Base-by-base conservation (phyloP, 2,888 invertebrate genomes). In the Acanthosepion lycidas region DNA sequence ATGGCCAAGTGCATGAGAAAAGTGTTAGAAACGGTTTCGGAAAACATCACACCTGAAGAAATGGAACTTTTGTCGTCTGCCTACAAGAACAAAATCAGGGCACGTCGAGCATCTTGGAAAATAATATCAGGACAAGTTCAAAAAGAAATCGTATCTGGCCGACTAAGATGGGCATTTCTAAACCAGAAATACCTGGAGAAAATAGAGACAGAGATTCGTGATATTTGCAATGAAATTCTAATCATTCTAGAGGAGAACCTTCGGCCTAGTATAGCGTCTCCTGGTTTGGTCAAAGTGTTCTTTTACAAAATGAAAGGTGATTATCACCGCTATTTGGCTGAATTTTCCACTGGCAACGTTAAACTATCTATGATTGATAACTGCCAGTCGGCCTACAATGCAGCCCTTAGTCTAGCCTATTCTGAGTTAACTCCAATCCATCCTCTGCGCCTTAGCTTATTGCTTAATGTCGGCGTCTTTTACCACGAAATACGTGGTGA, bases 261-360 rank as follows among this genome's bases (percentile, higher is more conserved):
- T 51, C 48, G 51, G 0, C 92, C 92, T 6, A 9, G 92, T 23
- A 33, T 28, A 49, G n/a, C 49, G 26, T 48, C 51, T 8, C 51
- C 51, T 12, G 92, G 48, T 92, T 9, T 51, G 8, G 18, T 6
- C 8, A 51, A 51, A 49, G 92, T 92, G 6, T 92, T 48, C 28
- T 92, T 49, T 26, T 92, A 92, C 92, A 92, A 92, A 23, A 92
- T 92, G 92, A 92, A 92, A 92, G 92, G 92, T 18, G 92, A 92
- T 20, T 92, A 92, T 48, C 92, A 92, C 28, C 92, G 92, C 12
- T 92, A 92, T 49, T 48, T 92, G 92, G 49, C 92, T 12, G 92
- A 92, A 28, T 92, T 49, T 92, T 48, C 48, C 48, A 92, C 51
- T 23, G 92, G 48, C 48, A 92, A 92, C 12, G 26, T 28, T 5